Evolutionary conservation across 2,797 vertebrate genomes (phyloP), one percentile per base, ranked within the genome.

Genomic region (Zalophus californianus): DNA sequence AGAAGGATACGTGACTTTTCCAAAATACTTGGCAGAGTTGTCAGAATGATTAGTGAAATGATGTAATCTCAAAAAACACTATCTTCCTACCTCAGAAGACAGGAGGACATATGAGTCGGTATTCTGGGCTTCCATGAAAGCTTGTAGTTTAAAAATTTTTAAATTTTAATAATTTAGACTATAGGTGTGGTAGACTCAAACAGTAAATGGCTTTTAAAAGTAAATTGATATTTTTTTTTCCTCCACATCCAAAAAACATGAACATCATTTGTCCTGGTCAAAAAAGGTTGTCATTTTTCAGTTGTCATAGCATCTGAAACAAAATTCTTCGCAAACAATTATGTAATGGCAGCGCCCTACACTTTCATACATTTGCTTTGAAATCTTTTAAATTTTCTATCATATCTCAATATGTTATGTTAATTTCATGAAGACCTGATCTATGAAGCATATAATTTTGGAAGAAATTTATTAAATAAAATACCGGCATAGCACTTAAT

Each of bases 401-500:
- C 58, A 85, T n/a, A 64, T 8, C 23, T 66, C 60, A 94, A 58
- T 3, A 11, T 75, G 14, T 64, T 38, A 15, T n/a, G 23, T 25
- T 92, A 6, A 95, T 68, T 97, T 95, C 70, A 88, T 80, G 64
- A 92, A 95, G 91, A 29, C 3, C 18, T 87, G 86, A 75, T 29
- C 56, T 72, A 41, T 83, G 27, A 86, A 38, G 52, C 32, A 0
- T 58, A 41, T 44, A 79, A 72, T 79, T 83, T 92, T 78, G 62
- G 85, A 84, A 90, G 44, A 95, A 96, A 84, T 75, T 2, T 84
- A 68, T 82, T 92, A 77, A 93, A 75, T 82, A 60, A 87, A 93
- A 79, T 90, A 86, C 85, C 9, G 93, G 23, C 54, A 83, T 52
- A 35, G 1, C 41, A 2, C 54, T 93, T 87, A 72, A 84, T 44